phyloP scores from a whole-genome alignment of 2,797 vertebrate genomes.

The Octomys mimax region DNA sequence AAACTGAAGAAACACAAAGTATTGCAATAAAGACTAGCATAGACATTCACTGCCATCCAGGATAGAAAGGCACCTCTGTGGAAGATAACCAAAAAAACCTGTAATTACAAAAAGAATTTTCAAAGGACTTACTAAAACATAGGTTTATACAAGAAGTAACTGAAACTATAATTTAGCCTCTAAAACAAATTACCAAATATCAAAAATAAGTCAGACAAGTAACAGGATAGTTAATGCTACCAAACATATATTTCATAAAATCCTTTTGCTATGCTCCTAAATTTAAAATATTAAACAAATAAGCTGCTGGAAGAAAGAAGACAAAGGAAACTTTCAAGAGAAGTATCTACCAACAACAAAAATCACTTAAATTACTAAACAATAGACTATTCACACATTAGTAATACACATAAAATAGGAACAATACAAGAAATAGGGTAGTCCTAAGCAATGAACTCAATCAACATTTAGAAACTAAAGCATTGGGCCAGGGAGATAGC shows the following conservation, averaged over 20 bases:
- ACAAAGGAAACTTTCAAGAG: background rate
- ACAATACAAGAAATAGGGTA: background rate
- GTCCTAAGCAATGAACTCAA: background rate
- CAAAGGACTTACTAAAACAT: background rate
- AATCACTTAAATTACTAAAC: background rate
- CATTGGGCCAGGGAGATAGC: too few relatives aligned
- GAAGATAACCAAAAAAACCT: background rate
- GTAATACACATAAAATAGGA: background rate
- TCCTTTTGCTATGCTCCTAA: background rate
- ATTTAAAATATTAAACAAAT: constrained; percentile 15
- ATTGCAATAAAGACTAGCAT: background rate
- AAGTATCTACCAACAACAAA: background rate
- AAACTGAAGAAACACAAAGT: background rate
- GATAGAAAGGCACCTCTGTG: background rate
- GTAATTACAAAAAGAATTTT: background rate
- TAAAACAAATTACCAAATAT: background rate
- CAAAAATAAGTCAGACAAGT: background rate
- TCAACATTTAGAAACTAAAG: background rate
- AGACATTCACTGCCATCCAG: background rate
- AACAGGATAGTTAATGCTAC: background rate
- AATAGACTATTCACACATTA: background rate
- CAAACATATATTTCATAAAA: background rate
- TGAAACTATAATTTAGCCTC: background rate
- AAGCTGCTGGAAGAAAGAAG: background rate
- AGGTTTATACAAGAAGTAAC: background rate